Conservation (phyloP, 1,140 invertebrate genomes). For the Galendromus occidentalis region DNA sequence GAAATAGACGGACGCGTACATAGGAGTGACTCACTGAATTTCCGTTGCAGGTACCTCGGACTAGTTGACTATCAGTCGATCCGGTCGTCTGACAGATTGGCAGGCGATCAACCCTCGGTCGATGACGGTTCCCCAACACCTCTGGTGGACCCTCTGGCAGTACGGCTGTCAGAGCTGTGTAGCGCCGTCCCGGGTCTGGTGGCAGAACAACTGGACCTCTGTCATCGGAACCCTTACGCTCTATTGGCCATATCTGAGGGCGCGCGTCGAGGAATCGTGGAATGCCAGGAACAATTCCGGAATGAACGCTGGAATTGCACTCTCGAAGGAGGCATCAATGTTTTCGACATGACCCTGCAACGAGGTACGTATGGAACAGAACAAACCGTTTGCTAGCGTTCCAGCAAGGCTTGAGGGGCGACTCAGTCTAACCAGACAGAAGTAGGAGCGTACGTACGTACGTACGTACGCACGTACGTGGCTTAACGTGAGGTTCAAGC, state of each 20-base stretch:
- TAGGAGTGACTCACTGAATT: too few species aligned
- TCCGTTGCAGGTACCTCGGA: neutral
- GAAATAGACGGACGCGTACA: too few species aligned
- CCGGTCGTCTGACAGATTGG: neutral
- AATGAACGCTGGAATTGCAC: slow-evolving; percentile 40
- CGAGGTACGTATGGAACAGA: slow-evolving; percentile 27
- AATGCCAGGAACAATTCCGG: slow-evolving; percentile 38
- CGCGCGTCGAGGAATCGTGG: slow-evolving; percentile 32
- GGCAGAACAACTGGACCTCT: slow-evolving; percentile 33
- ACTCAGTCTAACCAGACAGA: too few species aligned
- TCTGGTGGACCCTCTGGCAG: slow-evolving; percentile 13
- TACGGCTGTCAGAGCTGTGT: slow-evolving; percentile 22
- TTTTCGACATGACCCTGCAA: slow-evolving; percentile 30
- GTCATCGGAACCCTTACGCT: slow-evolving; percentile 33
- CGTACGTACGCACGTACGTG: too few species aligned
- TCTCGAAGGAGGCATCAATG: slow-evolving; percentile 24
- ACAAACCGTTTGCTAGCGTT: too few species aligned
- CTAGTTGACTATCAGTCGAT: neutral
- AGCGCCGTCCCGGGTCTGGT: slow-evolving; percentile 27
- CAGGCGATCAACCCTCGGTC: neutral
- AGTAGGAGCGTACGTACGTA: too few species aligned
- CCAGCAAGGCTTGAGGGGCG: too few species aligned
- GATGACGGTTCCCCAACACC: neutral
- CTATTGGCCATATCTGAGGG: slow-evolving; percentile 34
- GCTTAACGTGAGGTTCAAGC: too few species aligned